Evolutionary conservation across 2,888 invertebrate species (phyloP), one percentile per base, ranked within the genome.

Genomic region (Eulithis prunata): DNA sequence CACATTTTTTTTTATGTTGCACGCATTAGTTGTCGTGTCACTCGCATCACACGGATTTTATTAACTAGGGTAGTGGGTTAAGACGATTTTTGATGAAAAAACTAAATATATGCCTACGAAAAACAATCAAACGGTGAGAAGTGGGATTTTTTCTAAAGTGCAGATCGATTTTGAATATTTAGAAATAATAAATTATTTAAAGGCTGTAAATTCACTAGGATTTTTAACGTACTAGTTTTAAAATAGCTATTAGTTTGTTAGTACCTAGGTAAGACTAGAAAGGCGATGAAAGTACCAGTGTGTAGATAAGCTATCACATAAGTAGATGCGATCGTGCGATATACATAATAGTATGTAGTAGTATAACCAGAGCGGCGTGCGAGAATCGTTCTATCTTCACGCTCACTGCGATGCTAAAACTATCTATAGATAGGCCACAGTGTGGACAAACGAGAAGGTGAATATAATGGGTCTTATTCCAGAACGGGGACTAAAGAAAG

Each of bases 331-430:
- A 41, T 41, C 8, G 41, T 41, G 41, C 4, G 41, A 41, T 41
- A 41, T 59, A 62, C 62, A 62, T 66, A 66, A 66, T 45, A 12
- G n/a, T 46, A 57, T 47, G 32, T 32, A 32, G 32, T 32, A 32
- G 4, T 32, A 32, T 32, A 32, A 32, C 51, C 55, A 51, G 62
- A 66, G 38, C 67, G 57, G 11, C 68, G 46, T 54, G 47, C 47
- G 10, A 73, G 75, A 78, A 79, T 78, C 75, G 69, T 78, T 70
- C 69, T 66, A 80, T 80, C 78, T 82, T 81, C 71, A 78, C 72
- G 80, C 78, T 77, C 59, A 59, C 74, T 71, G 49, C 73, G 36
- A 56, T 43, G 57, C 45, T 14, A 63, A 66, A 59, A 28, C 55
- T 57, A 57, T 57, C 61, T 47, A 8, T 5, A 47, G 65, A 57